Evolutionary conservation across 2,113 vertebrate species (phyloP).

Genomic region (Chaetura pelagica): DNA sequence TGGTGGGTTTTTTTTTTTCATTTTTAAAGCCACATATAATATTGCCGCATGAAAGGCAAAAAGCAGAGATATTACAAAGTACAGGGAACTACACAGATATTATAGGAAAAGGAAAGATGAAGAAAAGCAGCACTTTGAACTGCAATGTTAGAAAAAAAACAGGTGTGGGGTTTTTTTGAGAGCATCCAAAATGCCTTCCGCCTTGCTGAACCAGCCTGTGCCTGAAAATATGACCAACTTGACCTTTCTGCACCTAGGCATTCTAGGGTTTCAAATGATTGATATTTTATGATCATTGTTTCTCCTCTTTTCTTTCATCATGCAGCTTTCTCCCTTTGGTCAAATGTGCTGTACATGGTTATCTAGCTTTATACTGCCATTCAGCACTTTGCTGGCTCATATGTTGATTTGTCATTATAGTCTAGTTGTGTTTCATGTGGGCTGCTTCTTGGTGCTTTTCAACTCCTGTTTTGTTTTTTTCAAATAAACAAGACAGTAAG

Average conservation of each 20-base stretch:
- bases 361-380: neutral
- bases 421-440: neutral
- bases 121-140: neutral
- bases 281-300: neutral
- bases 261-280: neutral
- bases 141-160: neutral
- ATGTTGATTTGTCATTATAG: neutral
- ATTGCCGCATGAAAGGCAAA: neutral
- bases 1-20: neutral
- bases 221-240: neutral
- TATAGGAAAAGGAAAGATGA: neutral
- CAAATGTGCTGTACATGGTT: rapidly evolving
- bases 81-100: neutral
- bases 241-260: neutral
- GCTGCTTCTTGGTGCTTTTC: neutral
- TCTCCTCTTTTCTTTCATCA: neutral
- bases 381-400: neutral
- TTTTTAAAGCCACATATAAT: neutral
- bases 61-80: neutral
- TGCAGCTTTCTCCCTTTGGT: neutral
- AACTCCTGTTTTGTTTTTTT: neutral
- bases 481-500: neutral
- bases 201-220: neutral
- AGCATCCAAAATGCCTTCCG: neutral
- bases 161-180: neutral